phyloP scores from a whole-genome alignment of 1,140 invertebrate species.

The Temnothorax longispinosus region DNA sequence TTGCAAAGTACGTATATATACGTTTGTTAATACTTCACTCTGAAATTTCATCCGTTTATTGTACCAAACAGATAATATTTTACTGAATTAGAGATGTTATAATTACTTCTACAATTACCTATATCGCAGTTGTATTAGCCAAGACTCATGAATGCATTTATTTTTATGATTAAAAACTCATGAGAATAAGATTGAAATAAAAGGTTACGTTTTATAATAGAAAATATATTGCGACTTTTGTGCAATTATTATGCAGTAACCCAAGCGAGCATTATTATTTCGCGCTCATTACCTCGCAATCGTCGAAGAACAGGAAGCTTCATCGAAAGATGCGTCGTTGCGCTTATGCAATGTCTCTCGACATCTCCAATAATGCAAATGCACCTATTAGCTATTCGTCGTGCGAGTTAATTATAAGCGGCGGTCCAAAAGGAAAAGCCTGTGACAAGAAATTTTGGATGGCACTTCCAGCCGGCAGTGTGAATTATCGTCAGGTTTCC shows the following conservation, averaged over 20 bases:
- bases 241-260: neutral
- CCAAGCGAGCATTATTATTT: neutral
- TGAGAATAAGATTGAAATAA: neutral
- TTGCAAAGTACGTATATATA: neutral
- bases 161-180: neutral
- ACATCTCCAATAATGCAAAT: slow-evolving; percentile 40
- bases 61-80: neutral
- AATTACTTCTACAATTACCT: neutral
- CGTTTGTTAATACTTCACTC: neutral
- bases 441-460: slow-evolving; percentile 19
- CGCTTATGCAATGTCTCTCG: neutral
- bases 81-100: neutral
- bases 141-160: neutral
- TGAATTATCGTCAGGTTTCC: slow-evolving; percentile 36
- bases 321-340: neutral
- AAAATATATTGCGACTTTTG: neutral
- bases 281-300: neutral
- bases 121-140: neutral
- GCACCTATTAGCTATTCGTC: slow-evolving; percentile 26
- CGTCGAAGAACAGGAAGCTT: neutral
- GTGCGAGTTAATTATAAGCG: slow-evolving; percentile 44
- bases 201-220: neutral
- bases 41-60: neutral
- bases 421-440: neutral
- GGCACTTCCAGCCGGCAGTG: neutral